Evolutionary conservation across 2,113 vertebrate genomes (phyloP).

Genomic region (Pongo abelii): DNA sequence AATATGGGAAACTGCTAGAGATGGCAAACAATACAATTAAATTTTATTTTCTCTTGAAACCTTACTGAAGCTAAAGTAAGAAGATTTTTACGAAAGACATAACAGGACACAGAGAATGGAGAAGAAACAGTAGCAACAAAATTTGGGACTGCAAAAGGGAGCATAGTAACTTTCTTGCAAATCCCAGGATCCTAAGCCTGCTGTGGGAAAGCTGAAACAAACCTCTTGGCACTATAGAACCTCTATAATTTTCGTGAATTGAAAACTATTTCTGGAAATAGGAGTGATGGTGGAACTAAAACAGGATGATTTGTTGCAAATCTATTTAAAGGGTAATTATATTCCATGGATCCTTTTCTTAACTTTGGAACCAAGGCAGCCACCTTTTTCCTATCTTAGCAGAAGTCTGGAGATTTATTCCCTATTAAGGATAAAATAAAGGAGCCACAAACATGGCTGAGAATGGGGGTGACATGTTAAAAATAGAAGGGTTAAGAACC

Average conservation of each 20-base stretch:
- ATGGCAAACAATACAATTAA: not conserved
- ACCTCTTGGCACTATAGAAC: not conserved
- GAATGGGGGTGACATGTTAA: not conserved
- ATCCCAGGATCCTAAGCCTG: not conserved
- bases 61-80: constrained; percentile 9
- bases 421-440: constrained; percentile 14
- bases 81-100: not conserved
- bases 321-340: not conserved
- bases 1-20: not conserved
- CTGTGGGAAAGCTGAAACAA: not conserved
- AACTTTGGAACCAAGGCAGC: not conserved
- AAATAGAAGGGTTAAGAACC: not conserved
- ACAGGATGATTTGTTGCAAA: not conserved
- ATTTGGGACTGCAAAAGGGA: not conserved
- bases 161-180: not conserved
- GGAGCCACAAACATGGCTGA: not conserved
- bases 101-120: not conserved
- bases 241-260: not conserved
- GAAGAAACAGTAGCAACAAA: not conserved
- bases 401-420: not conserved
- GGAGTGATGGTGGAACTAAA: not conserved
- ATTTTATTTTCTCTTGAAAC: not conserved
- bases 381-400: not conserved
- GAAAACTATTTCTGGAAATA: not conserved
- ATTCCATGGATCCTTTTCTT: not conserved